These are phyloP conservation scores for Sturnira hondurensis DNA, from an alignment of 2,113 vertebrate genomes.

Conservation along the genomic window DNA sequence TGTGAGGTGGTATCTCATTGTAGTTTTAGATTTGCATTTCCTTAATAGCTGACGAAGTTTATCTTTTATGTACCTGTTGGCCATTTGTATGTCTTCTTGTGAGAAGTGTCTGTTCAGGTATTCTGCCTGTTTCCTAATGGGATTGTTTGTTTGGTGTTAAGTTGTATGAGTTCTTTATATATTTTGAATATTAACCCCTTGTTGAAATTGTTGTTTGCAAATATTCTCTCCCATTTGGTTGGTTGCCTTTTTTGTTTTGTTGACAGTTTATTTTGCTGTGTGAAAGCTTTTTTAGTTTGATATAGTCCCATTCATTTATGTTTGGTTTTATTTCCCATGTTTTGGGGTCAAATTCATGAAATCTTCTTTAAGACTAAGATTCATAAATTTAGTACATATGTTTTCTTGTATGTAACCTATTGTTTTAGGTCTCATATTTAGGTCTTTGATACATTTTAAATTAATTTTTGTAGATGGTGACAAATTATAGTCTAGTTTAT, in stretches of 20 bases:
- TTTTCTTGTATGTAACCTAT: neutral
- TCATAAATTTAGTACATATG: neutral
- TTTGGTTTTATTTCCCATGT: neutral
- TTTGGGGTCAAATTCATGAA: neutral
- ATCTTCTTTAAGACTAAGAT: neutral
- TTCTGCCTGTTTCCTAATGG: neutral
- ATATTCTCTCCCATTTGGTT: neutral
- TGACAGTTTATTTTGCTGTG: neutral
- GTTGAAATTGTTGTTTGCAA: neutral
- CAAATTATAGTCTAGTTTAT: neutral
- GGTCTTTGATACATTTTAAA: neutral
- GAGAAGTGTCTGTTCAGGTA: neutral
- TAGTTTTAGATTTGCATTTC: neutral
- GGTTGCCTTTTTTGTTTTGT: neutral
- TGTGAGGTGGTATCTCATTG: neutral
- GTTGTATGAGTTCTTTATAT: neutral
- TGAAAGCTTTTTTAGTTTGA: neutral
- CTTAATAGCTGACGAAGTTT: no score
- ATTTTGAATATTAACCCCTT: neutral
- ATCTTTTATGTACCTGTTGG: no score
- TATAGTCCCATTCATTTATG: neutral
- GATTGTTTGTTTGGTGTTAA: neutral
- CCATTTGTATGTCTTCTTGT: no score
- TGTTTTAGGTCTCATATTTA: neutral
- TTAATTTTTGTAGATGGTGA: neutral